A percentile compares a stretch with the other conserved stretches of the same genome.
Evolutionary conservation across 2,888 invertebrate genomes (phyloP).

Genomic region (Syrphus vitripennis): DNA sequence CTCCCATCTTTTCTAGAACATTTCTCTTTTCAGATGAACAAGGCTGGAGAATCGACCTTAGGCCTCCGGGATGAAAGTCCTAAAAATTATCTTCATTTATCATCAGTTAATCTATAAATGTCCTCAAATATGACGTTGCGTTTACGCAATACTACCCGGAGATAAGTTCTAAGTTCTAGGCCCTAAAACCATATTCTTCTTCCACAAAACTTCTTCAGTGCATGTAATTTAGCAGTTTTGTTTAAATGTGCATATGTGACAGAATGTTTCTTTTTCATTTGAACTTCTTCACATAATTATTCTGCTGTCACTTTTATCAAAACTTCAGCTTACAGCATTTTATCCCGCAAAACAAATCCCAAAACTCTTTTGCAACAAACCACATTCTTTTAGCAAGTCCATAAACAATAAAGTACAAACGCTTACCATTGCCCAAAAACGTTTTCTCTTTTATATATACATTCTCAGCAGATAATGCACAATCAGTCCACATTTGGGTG

Average conservation of each 20-base stretch:
- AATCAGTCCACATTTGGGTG: constrained; percentile 29
- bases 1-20: too few relatives aligned
- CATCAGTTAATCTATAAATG: too few relatives aligned
- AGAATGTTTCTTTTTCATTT: neutral
- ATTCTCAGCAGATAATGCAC: constrained; percentile 40
- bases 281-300: neutral
- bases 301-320: neutral
- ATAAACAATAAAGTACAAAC: constrained; percentile 45
- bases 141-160: too few relatives aligned
- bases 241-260: neutral
- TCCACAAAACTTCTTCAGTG: too few relatives aligned
- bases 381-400: constrained; percentile 36
- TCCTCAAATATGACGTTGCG: too few relatives aligned
- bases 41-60: too few relatives aligned
- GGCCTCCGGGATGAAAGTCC: too few relatives aligned
- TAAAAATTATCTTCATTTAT: too few relatives aligned
- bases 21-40: too few relatives aligned
- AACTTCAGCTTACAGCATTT: constrained; percentile 12
- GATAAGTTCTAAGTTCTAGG: too few relatives aligned
- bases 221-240: too few relatives aligned
- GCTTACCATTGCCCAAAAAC: constrained; percentile 1
- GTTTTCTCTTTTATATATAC: constrained; percentile 19
- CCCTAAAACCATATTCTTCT: too few relatives aligned
- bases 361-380: constrained; percentile 26
- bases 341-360: neutral